Evolutionary conservation across 1,140 invertebrate genomes (phyloP).

Genomic region (Melanaphis sacchari): DNA sequence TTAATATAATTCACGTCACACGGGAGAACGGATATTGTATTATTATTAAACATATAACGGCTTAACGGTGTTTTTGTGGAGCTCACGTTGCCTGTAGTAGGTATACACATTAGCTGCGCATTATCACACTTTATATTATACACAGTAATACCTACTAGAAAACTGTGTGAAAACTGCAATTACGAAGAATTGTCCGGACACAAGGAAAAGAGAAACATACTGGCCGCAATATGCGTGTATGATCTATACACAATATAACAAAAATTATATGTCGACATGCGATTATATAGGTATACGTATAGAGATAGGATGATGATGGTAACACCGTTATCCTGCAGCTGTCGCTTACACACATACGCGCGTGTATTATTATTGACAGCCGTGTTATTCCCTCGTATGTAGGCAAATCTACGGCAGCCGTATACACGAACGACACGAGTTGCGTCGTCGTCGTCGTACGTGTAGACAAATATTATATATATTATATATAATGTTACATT

Average conservation of each 20-base stretch:
- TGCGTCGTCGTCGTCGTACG: background rate
- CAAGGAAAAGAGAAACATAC: background rate
- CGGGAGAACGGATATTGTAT: background rate
- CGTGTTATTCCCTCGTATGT: slow-evolving; percentile 28
- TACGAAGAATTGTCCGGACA: background rate
- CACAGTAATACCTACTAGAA: background rate
- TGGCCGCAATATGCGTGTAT: background rate
- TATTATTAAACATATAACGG: background rate
- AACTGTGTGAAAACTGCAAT: slow-evolving; percentile 8
- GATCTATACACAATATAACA: background rate
- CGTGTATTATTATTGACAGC: slow-evolving; percentile 4
- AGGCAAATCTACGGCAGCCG: background rate
- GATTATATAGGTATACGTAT: background rate
- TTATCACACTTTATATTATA: background rate
- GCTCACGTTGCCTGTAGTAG: background rate
- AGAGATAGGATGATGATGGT: background rate
- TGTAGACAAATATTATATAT: slow-evolving; percentile 5
- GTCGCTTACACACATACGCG: background rate
- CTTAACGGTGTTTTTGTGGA: background rate
- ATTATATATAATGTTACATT: background rate
- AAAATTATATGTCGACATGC: slow-evolving; percentile 9
- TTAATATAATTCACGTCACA: background rate
- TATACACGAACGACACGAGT: background rate
- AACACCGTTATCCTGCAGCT: slow-evolving; percentile 27
- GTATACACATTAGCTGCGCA: background rate